Conservation (phyloP, 2,113 vertebrate species). For the Chionomys nivalis region DNA sequence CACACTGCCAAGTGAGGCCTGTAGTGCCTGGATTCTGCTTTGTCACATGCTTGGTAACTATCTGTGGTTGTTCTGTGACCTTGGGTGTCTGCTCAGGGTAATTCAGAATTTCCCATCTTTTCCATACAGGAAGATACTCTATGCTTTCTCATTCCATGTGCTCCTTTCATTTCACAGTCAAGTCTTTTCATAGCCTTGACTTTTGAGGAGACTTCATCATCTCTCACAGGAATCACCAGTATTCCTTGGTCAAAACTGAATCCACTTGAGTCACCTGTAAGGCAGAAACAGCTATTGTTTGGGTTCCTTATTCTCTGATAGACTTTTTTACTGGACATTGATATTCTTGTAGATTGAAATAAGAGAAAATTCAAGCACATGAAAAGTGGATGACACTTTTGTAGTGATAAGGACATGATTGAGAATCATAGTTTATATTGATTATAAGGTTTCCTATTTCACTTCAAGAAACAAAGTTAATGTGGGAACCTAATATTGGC, state of each 20-base stretch:
- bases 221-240: neutral
- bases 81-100: neutral
- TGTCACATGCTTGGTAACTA: neutral
- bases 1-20: neutral
- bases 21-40: neutral
- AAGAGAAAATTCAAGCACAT: neutral
- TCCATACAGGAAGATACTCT: neutral
- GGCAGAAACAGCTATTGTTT: neutral
- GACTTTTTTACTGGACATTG: neutral
- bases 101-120: neutral
- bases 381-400: neutral
- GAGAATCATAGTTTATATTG: neutral
- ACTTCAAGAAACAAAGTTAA: neutral
- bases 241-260: neutral
- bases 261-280: neutral
- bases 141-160: neutral
- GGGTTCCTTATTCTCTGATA: neutral
- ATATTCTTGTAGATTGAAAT: neutral
- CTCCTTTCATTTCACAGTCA: neutral
- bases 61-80: neutral
- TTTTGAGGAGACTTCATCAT: neutral
- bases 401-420: neutral
- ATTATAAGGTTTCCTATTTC: neutral
- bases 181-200: neutral
- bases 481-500: neutral